Evolutionary conservation across 2,888 invertebrate genomes (phyloP), one percentile per base, ranked within the genome.

Genomic region (Standfussiana lucernea): DNA sequence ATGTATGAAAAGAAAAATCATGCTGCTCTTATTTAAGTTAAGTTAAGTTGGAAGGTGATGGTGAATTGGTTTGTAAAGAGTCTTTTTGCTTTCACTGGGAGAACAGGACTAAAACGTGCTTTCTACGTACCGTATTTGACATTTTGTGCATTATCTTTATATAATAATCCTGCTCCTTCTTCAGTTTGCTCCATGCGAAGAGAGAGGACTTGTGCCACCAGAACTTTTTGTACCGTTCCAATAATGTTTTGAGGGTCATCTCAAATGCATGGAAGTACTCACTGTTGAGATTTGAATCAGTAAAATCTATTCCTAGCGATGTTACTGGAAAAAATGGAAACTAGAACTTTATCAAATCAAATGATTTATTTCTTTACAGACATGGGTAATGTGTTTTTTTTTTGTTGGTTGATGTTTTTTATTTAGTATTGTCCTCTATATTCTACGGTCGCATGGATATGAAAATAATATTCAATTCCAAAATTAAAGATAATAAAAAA

Each of bases 301-400:
- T 91, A 77, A 93, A 93, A 76, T 94, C 93, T 3, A 95, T 93
- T 15, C 95, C 95, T 24, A 95, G 79, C 0, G 93, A 94, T 35
- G 95, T 95, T 77, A 95, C 95, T 95, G 88, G 3, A 88, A 88
- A 68, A 11, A 45, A 45, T 28, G 1, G 4, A 3, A 40, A 75
- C 0, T 28, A 24, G 15, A 15, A 73, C 10, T 35, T 28, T 32
- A 21, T 6, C 15, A 28, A 28, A 28, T 56, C 7, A 56, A 56
- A 15, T 15, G 1, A 56, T 56, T 28, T 53, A 53, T 7, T 28
- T 56, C 13, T 56, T 6, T 28, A 56, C 2, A 56, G 13, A 15
- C n/a, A 56, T 0, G n/a, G 6, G 28, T 56, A 50, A 50, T 1
- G 37, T 8, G 5, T 37, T 37, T 37, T 37, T 37, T 37, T 5